Evolutionary conservation across 2,888 invertebrate genomes (phyloP), one percentile per base, ranked within the genome.

Genomic region (Byasa hedistus): DNA sequence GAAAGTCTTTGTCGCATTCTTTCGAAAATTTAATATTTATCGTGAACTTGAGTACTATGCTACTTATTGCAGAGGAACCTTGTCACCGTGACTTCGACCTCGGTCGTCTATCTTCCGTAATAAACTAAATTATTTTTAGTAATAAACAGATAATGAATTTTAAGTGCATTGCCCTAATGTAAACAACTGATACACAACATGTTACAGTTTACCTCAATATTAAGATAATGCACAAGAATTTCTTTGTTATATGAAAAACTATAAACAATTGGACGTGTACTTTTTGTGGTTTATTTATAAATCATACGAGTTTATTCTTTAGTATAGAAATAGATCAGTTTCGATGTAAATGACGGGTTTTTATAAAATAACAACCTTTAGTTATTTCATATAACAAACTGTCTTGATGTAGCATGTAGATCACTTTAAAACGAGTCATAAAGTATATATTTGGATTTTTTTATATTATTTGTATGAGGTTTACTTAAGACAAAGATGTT

Each of bases 101-200:
- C 82, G 75, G 77, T 77, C 73, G 73, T 72, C 69, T 73, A 75
- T 71, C 71, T 69, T 68, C 69, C 74, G 73, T 76, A 76, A 62
- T 24, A 24, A 32, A 74, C 73, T 74, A 77, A 79, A 84, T 84
- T 85, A 83, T 86, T 83, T 81, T 79, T 73, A 74, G 71, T 74
- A 77, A 72, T 69, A 76, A 71, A 76, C 80, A 74, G 73, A 78
- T 79, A 82, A 81, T 36, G 79, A 76, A 84, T 81, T 80, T 75
- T 75, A 78, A 81, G 82, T 83, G 81, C 84, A 84, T 83, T 83
- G 80, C 85, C 82, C 83, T 79, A 74, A 51, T 72, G 71, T 68
- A 75, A 72, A 73, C 63, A 60, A 23, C 2, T 54, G 54, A n/a
- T 57, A 32, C 27, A 32, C 7, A n/a, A 48, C 3, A 48, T 48